These are phyloP conservation scores for Augochlorella aurata DNA, from an alignment of 2,888 invertebrate genomes.

Conservation along the genomic window DNA sequence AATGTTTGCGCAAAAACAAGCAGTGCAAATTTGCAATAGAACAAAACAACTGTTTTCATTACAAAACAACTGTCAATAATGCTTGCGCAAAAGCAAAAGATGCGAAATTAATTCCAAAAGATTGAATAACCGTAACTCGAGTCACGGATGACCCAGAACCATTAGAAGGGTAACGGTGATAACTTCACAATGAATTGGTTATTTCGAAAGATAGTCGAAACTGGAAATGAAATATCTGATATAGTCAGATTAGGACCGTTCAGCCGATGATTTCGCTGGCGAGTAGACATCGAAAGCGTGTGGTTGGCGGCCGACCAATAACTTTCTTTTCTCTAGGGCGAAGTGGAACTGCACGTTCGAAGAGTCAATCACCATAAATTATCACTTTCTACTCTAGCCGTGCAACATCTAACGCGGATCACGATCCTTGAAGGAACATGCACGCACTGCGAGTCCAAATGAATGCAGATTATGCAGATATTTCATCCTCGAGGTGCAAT, in stretches of 20 bases:
- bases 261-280: background rate
- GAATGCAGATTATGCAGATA: constrained; percentile 38
- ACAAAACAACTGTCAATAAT: no score
- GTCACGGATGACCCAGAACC: background rate
- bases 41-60: no score
- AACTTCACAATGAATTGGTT: background rate
- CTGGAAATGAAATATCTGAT: background rate
- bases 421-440: constrained; percentile 12
- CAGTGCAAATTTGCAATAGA: no score
- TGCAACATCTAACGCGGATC: constrained; percentile 17
- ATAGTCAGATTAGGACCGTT: background rate
- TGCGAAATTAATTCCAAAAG: background rate
- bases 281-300: background rate
- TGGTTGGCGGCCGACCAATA: background rate
- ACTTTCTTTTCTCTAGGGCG: constrained; percentile 27
- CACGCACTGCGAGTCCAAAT: constrained; percentile 2
- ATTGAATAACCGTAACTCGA: background rate
- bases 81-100: background rate
- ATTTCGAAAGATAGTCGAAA: background rate
- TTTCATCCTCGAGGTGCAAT: constrained; percentile 39
- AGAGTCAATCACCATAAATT: constrained; percentile 44
- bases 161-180: background rate
- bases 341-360: constrained; percentile 19
- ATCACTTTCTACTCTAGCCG: constrained; percentile 44
- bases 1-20: no score